Base-by-base conservation (phyloP, 2,113 vertebrate species). In the Saguinus midas region DNA sequence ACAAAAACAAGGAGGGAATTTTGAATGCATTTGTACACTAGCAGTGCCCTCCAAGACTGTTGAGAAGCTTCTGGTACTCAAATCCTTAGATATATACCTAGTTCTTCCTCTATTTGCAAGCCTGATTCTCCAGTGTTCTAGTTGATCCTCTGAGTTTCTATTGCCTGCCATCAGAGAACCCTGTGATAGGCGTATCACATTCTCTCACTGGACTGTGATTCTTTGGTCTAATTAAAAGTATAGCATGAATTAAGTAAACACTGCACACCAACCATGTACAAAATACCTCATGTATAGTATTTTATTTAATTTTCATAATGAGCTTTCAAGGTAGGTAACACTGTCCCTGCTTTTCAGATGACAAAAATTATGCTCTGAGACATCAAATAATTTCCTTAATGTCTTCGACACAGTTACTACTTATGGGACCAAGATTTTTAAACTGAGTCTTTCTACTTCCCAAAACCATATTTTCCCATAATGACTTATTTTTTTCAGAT, bases 211-310 rank as follows among this genome's bases (percentile, higher is more conserved):
- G 29, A 23, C 40, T 70, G 3, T 32, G 3, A 73, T 86, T 95
- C 64, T 96, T 83, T 90, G 35, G 17, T 61, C 52, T 89, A 86
- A 89, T 79, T 85, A 89, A 81, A 97, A 95, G 50, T 55, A 84
- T 8, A 92, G 2, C 29, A 17, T 48, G 35, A 0, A 5, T 76
- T 16, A 23, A 43, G 57, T 73, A 85, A 91, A 70, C 61, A 32
- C 6, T 52, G 4, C 17, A 17, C 13, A 48, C 21, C 16, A 70
- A 35, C 25, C 80, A 91, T 92, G 6, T 35, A 27, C 11, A 20
- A 61, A 91, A 43, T 91, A 7, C 11, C 75, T 86, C 40, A 79
- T 25, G 43, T 52, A 57, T 1, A 37, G 32, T 32, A 29, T 75
- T 73, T 93, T 76, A 55, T 82, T 93, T 96, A 37, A 89, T 89